A percentile compares a stretch with the other conserved stretches of the same genome.
Conservation (phyloP, 64 coral and sea anemone genomes). For the Dendrophyllia cribrosa region DNA sequence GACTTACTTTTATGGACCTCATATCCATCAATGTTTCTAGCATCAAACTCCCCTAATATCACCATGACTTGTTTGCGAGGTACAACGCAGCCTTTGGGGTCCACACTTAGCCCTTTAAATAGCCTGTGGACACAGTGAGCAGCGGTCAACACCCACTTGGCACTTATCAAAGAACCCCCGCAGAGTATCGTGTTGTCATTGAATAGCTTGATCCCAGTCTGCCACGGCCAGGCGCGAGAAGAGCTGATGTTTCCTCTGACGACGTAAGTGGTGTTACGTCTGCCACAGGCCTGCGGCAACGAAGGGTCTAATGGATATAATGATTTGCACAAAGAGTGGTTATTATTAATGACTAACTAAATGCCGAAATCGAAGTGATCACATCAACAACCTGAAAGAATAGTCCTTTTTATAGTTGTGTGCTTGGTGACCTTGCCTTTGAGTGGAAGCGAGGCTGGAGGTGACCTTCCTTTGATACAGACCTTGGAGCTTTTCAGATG, state of each 20-base stretch:
- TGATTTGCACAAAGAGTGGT: not conserved
- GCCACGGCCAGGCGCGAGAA: slow-evolving; percentile 83
- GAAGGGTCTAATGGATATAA: not conserved
- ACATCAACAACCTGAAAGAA: not conserved
- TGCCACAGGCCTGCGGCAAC: slow-evolving; percentile 31
- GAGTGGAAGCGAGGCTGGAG: too few species aligned
- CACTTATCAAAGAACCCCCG: slow-evolving; percentile 72
- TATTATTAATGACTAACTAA: not conserved
- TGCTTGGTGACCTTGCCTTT: too few species aligned
- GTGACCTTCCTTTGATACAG: too few species aligned
- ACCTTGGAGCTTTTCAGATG: too few species aligned
- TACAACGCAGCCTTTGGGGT: slow-evolving; percentile 67
- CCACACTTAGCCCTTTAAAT: not conserved
- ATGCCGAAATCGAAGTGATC: not conserved
- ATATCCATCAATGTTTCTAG: slow-evolving; percentile 68
- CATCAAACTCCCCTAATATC: slow-evolving; percentile 82
- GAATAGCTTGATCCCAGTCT: slow-evolving; percentile 72
- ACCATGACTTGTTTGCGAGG: slow-evolving; percentile 51
- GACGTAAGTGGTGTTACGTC: slow-evolving; percentile 51
- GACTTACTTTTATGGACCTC: slow-evolving; percentile 70
- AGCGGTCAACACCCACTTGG: slow-evolving; percentile 77
- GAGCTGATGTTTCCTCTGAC: slow-evolving; percentile 64
- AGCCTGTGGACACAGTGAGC: slow-evolving; percentile 78
- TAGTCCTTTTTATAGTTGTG: too few species aligned
- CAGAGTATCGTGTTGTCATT: slow-evolving; percentile 44